Base-by-base conservation (phyloP, 37 sponge, comb jelly and placozoan genomes). In the Crambe crambe region DNA sequence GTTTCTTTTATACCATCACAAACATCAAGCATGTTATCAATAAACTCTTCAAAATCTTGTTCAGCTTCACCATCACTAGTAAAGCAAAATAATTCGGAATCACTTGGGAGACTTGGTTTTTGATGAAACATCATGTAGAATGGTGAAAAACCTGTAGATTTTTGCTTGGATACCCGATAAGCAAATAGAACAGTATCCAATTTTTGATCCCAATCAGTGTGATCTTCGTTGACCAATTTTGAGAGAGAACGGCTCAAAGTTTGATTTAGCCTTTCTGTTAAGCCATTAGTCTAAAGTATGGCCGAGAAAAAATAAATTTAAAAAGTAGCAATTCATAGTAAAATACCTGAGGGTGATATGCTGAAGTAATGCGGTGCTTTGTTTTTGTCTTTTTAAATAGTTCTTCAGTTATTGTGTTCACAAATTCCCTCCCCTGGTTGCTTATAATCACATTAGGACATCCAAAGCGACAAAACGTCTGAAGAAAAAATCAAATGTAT, bases 341-440 rank as follows among this genome's bases (percentile, higher is more conserved):
- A n/a, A n/a, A 31, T 68, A 84, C 85, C 71, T 84, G 85, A 38
- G 76, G 62, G 66, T 84, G 77, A 58, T 70, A 76, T 21, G 77
- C 59, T 39, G 47, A 38, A 56, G 83, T 74, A 32, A 74, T 83
- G 1, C 68, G 47, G 23, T 80, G 80, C 54, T 82, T 36, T 29
- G 59, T 73, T 4, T 72, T 51, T 34, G 73, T 83, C 26, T 37
- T 74, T 65, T 43, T 38, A 23, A 42, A 83, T 10, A 83, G 76
- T 8, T 34, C 69, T 17, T 47, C 41, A 40, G 71, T 38, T 1
- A 76, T 15, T 35, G 42, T 23, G 44, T 84, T 76, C 21, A 84
- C 77, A 76, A 84, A 84, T 35, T 84, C 76, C 71, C 77, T 84
- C 22, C 77, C 85, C 75, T 76, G 85, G 36, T 84, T 71, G 1